These are phyloP conservation scores for Tipula lateralis DNA, from an alignment of 2,888 invertebrate species.

Conservation along the genomic window DNA sequence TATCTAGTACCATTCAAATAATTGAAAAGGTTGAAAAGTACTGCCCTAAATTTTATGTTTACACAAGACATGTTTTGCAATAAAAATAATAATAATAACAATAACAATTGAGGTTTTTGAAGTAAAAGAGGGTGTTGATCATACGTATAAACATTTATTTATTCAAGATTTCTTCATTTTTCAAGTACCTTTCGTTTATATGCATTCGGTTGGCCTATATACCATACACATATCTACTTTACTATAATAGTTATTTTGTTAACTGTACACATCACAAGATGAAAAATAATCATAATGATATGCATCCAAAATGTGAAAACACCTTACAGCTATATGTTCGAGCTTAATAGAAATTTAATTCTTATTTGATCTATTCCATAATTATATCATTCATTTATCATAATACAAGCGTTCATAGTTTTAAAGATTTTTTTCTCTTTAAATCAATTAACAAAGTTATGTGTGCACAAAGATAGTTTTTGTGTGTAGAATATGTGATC, in stretches of 20 bases:
- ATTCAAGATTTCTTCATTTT: background rate
- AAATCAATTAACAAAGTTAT: background rate
- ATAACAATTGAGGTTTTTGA: background rate
- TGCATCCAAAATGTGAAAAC: background rate
- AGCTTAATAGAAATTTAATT: slow-evolving; percentile 15
- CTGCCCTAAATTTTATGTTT: background rate
- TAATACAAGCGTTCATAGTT: background rate
- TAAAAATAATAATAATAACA: background rate
- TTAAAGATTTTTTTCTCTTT: background rate
- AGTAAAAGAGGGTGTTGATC: slow-evolving; percentile 24
- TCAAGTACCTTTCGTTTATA: background rate
- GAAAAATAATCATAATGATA: background rate
- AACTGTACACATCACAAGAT: background rate
- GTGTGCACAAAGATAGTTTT: background rate
- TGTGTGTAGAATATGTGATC: background rate
- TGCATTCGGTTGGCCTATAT: background rate
- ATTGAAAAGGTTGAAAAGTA: background rate
- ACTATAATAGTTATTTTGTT: background rate
- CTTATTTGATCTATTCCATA: slow-evolving; percentile 11
- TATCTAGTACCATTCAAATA: background rate
- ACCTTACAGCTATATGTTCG: background rate
- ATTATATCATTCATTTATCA: background rate
- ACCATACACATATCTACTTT: background rate
- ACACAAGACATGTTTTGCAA: background rate
- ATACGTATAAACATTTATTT: background rate